Evolutionary conservation across 2,113 vertebrate species (phyloP).

Genomic region (Bufo gargarizans): DNA sequence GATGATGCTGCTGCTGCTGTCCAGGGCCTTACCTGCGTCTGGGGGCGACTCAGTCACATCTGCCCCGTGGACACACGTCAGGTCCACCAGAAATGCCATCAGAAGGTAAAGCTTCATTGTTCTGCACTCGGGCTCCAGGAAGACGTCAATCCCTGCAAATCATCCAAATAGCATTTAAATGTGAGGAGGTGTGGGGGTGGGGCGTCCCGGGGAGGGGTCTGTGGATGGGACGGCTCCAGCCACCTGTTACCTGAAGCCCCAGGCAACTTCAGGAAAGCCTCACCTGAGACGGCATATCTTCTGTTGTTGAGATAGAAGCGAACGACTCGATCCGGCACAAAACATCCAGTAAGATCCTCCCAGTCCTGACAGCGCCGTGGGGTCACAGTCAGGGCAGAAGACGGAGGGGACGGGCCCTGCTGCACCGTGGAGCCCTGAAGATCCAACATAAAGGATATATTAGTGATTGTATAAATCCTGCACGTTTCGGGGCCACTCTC

Average conservation of each 20-base stretch:
- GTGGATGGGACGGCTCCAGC: background rate
- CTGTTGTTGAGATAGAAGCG: background rate
- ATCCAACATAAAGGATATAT: too few relatives aligned
- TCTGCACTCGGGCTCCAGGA: background rate
- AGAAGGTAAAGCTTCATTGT: slow-evolving; percentile 16
- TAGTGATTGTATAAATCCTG: too few relatives aligned
- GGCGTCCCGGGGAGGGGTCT: background rate
- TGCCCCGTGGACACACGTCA: background rate
- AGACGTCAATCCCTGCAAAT: slow-evolving; percentile 21
- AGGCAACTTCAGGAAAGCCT: background rate
- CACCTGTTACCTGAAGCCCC: slow-evolving; percentile 31
- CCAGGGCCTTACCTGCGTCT: background rate
- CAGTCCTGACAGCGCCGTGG: too few relatives aligned
- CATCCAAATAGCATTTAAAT: slow-evolving; percentile 26
- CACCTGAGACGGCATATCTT: background rate
- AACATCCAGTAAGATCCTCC: too few relatives aligned
- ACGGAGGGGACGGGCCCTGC: too few relatives aligned
- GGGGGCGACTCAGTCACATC: background rate
- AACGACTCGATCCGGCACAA: too few relatives aligned
- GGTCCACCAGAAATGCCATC: slow-evolving; percentile 2
- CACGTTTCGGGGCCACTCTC: too few relatives aligned
- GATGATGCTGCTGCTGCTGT: background rate
- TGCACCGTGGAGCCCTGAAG: too few relatives aligned
- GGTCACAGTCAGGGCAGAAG: too few relatives aligned
- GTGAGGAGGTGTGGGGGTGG: slow-evolving; percentile 12